These are phyloP conservation scores for Dipodomys spectabilis DNA, from an alignment of 2,113 vertebrate species.

Conservation along the genomic window DNA sequence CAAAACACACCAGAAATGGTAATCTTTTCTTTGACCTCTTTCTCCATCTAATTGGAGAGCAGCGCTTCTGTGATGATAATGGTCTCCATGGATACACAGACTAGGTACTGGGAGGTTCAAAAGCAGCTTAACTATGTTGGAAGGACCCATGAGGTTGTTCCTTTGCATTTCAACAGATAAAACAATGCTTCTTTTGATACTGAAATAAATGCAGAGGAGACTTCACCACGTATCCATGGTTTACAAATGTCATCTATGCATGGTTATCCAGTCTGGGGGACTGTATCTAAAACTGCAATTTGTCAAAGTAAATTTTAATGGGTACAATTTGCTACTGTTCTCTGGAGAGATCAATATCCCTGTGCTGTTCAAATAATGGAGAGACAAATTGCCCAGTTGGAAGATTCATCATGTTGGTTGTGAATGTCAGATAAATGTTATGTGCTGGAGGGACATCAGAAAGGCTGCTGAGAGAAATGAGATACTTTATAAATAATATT, in stretches of 20 bases:
- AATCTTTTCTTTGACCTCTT: slow-evolving; percentile 52
- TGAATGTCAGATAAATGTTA: slow-evolving; percentile 1
- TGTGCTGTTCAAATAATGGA: neutral
- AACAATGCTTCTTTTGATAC: neutral
- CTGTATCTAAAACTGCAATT: neutral
- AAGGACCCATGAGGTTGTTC: neutral
- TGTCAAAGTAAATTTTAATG: slow-evolving; percentile 2
- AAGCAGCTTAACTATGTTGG: slow-evolving; percentile 22
- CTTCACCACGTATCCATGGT: neutral
- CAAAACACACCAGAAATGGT: slow-evolving; percentile 41
- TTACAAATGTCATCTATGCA: neutral
- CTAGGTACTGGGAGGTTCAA: slow-evolving; percentile 24
- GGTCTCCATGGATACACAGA: slow-evolving; percentile 70
- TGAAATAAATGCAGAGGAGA: neutral
- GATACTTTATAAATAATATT: neutral
- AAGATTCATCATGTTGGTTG: neutral
- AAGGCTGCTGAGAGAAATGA: neutral
- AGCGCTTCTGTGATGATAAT: slow-evolving; percentile 62
- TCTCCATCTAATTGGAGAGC: slow-evolving; percentile 59
- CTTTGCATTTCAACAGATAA: slow-evolving; percentile 52
- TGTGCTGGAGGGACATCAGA: neutral
- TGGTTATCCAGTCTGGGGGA: neutral
- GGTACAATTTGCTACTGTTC: neutral
- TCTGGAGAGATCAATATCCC: neutral
- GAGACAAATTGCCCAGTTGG: neutral